Evolutionary conservation across 2,113 vertebrate genomes (phyloP).

Genomic region (Onychorhynchus coronatus): DNA sequence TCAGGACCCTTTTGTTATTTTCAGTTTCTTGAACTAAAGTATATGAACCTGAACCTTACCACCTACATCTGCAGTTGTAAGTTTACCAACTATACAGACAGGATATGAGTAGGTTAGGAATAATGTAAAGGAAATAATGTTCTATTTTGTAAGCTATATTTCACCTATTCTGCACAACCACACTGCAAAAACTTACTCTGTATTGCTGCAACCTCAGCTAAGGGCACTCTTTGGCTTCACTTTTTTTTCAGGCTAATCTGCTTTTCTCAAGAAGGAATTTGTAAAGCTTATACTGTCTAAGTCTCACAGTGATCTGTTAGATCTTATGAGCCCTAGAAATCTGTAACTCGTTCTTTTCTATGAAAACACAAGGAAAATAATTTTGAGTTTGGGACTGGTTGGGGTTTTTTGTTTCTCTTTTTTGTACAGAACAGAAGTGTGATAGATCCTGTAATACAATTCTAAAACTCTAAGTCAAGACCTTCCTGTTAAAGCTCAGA

Average conservation of each 20-base stretch:
- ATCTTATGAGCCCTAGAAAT: background rate
- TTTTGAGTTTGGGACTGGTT: background rate
- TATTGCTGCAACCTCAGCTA: background rate
- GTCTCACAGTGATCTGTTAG: background rate
- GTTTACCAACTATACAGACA: background rate
- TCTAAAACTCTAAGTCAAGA: background rate
- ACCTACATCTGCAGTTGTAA: background rate
- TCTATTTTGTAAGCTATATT: background rate
- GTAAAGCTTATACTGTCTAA: conserved; percentile 19
- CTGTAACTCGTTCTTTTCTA: background rate
- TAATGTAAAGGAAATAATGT: background rate
- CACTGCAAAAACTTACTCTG: background rate
- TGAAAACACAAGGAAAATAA: background rate
- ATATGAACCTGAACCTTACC: background rate
- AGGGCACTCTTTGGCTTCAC: background rate
- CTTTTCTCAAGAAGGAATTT: conserved; percentile 12
- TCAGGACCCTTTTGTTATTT: background rate
- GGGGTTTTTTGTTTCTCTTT: background rate
- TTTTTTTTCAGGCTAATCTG: background rate
- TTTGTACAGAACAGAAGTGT: background rate
- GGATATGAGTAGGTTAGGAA: background rate
- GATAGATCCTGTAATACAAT: background rate
- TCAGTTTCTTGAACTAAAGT: background rate
- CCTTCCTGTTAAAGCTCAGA: background rate
- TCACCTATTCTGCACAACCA: background rate